Base-by-base conservation (phyloP, 37 sponge, comb jelly and placozoan genomes). In the Halichondria panicea region DNA sequence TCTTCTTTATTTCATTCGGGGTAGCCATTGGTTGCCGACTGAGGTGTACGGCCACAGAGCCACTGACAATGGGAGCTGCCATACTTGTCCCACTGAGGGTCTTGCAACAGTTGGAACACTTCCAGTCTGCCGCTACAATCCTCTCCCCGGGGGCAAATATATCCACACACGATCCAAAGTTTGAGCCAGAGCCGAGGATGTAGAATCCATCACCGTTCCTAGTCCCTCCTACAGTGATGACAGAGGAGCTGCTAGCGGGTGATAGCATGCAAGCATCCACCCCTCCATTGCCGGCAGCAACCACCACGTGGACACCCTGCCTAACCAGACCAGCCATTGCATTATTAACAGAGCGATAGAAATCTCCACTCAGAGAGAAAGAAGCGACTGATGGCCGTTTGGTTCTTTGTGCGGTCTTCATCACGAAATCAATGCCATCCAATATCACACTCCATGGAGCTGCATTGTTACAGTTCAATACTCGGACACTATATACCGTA, bases 111-210 rank as follows among this genome's bases (percentile, higher is more conserved):
- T 76, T 76, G 0, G 34, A 42, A 58, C 88, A 81, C 21, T 9
- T 41, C 15, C 36, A 24, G 43, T 70, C 63, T 53, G 88, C 88
- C 7, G 59, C 82, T 0, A 28, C 54, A 35, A 87, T 70, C 15
- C 38, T 43, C 63, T 73, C 64, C 31, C 83, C 91, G 19, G 91
- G 91, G 30, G 91, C 82, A 67, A 91, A 79, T 38, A 91, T 76
- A 55, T 86, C 79, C 7, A 91, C 79, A 57, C 91, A 91, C 15
- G 12, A 27, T 18, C 91, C 91, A 44, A 54, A 73, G 56, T 86
- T 86, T 7, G 91, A 86, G 1, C 80, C 80, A 71, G 32, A 21
- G 1, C 67, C 78, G 1, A 38, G 6, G 32, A 39, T 31, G 52
- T 88, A 88, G 21, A 88, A 66, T 9, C 81, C 77, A 72, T 88